These are phyloP conservation scores for Cacajao melanocephalus DNA, from an alignment of 2,797 vertebrate genomes.

Conservation along the genomic window DNA sequence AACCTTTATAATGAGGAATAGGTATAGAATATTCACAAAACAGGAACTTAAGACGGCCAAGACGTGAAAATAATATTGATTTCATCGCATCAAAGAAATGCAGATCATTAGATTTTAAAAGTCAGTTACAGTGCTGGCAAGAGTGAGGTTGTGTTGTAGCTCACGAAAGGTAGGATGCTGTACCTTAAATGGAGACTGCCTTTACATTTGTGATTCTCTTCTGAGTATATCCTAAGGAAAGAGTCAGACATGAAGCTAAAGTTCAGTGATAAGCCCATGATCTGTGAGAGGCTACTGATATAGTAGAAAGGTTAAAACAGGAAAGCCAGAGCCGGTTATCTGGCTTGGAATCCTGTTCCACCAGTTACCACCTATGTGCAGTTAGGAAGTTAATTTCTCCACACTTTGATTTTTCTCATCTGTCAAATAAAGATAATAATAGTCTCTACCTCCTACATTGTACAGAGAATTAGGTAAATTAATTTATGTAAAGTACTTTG, in stretches of 20 bases:
- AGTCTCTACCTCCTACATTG: background rate
- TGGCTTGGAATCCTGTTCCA: background rate
- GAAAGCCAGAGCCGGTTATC: background rate
- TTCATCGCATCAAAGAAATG: background rate
- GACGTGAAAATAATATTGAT: background rate
- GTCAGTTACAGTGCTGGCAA: background rate
- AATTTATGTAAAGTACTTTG: conserved; percentile 19
- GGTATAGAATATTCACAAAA: background rate
- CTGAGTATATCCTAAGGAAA: background rate
- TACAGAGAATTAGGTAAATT: conserved; percentile 16
- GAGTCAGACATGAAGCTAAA: background rate
- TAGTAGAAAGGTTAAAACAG: background rate
- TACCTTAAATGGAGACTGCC: background rate
- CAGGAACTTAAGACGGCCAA: background rate
- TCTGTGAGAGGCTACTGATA: background rate
- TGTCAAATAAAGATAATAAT: conserved; percentile 53
- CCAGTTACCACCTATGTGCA: background rate
- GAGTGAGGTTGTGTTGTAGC: background rate
- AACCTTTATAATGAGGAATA: background rate
- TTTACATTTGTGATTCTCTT: background rate
- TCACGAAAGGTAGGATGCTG: background rate
- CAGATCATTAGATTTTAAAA: background rate
- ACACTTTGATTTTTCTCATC: background rate
- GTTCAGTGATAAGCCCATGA: background rate
- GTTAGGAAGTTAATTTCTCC: conserved; percentile 4